These are phyloP conservation scores for Enteromius anoplus DNA, from an alignment of 2,797 vertebrate genomes.

Conservation along the genomic window DNA sequence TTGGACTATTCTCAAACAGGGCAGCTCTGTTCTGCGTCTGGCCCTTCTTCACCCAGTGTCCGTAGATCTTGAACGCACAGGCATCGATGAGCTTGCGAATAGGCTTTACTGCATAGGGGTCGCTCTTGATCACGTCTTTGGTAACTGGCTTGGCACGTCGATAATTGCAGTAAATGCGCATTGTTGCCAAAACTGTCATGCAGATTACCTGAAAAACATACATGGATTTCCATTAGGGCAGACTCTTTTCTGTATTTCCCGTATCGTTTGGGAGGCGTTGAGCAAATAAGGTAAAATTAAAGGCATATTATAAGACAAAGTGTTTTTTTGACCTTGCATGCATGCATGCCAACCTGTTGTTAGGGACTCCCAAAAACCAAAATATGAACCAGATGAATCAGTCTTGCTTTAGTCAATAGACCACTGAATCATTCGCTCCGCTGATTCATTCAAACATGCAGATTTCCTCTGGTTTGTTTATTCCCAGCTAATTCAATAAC, in stretches of 20 bases:
- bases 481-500: background rate
- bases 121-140: conserved; percentile 86
- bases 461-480: background rate
- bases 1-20: conserved; percentile 96
- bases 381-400: too few relatives aligned
- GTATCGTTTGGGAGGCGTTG: too few relatives aligned
- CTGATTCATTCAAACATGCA: background rate
- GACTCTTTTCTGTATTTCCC: background rate
- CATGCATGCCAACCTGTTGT: too few relatives aligned
- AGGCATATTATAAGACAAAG: too few relatives aligned
- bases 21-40: conserved; percentile 96
- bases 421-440: background rate
- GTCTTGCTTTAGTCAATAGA: background rate
- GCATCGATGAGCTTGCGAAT: conserved; percentile 93
- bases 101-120: conserved; percentile 92
- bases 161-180: conserved; percentile 95
- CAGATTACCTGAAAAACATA: conserved; percentile 85
- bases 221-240: background rate
- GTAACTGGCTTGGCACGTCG: conserved; percentile 89
- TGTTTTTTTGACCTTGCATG: too few relatives aligned
- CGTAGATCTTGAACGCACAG: conserved; percentile 95
- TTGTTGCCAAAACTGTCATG: conserved; percentile 90
- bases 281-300: too few relatives aligned
- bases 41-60: conserved; percentile 99
- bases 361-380: too few relatives aligned